Evolutionary conservation across 2,113 vertebrate species (phyloP).

Genomic region (Mustela lutreola): DNA sequence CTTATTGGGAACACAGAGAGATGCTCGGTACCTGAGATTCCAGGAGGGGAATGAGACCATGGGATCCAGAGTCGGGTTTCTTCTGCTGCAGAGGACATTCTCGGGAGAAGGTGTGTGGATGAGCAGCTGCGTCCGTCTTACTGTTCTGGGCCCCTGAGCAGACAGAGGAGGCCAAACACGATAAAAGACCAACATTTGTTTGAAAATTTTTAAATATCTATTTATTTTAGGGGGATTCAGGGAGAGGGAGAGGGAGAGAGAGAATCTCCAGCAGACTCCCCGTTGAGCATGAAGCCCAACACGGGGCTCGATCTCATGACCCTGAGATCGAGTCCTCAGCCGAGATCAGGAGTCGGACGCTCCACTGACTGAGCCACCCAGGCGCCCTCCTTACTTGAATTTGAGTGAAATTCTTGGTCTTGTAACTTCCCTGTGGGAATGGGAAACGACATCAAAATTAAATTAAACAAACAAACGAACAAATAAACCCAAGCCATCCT

Average conservation of each 20-base stretch:
- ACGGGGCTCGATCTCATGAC: no score
- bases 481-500: neutral
- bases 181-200: neutral
- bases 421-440: neutral
- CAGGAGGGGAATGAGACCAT: neutral
- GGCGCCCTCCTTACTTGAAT: neutral
- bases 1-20: neutral
- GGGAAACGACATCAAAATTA: neutral
- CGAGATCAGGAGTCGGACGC: no score
- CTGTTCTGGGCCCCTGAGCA: neutral
- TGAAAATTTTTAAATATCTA: no score
- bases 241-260: no score
- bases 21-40: neutral
- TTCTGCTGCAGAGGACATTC: neutral
- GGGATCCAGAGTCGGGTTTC: neutral
- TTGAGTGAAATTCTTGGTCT: neutral
- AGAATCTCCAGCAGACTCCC: no score
- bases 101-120: neutral
- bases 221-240: no score
- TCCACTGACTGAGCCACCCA: no score
- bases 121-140: neutral
- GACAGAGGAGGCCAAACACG: neutral
- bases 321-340: no score
- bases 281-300: no score
- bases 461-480: neutral